phyloP scores from a whole-genome alignment of 1,140 invertebrate species.

The Lethrus apterus region DNA sequence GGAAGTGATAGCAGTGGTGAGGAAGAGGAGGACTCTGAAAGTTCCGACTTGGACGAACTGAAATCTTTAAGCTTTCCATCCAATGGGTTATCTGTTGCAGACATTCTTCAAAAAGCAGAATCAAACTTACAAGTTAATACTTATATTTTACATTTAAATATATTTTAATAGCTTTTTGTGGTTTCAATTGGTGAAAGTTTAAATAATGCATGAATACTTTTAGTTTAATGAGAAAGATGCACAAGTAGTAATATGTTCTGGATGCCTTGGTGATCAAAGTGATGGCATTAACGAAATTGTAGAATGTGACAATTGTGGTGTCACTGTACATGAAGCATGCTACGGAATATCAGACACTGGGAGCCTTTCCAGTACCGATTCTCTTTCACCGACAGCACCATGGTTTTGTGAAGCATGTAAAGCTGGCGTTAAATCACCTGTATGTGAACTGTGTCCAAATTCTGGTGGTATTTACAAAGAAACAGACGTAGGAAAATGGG shows the following conservation, averaged over 20 bases:
- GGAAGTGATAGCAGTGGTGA: constrained; percentile 39
- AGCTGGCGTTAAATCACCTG: constrained; percentile 77
- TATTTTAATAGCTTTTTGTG: not conserved
- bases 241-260: constrained; percentile 76
- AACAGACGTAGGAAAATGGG: constrained; percentile 94
- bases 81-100: constrained; percentile 42
- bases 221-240: constrained; percentile 35
- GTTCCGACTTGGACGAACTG: constrained; percentile 39
- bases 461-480: constrained; percentile 93
- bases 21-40: constrained; percentile 38
- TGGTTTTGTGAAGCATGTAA: constrained; percentile 99
- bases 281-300: constrained; percentile 94
- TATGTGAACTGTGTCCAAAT: constrained; percentile 83
- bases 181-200: not conserved
- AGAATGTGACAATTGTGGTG: constrained; percentile 92
- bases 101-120: constrained; percentile 49
- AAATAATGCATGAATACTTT: constrained; percentile 11
- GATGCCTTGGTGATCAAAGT: constrained; percentile 86
- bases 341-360: constrained; percentile 92
- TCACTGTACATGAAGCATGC: constrained; percentile 94
- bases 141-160: not conserved
- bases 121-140: constrained; percentile 19
- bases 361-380: constrained; percentile 83
- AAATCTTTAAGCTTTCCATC: constrained; percentile 31
- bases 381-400: constrained; percentile 88